Percentiles rank a stretch among this genome's conserved stretches.
These are phyloP conservation scores for Artemia sp. DNA, from an alignment of 2,888 invertebrate species.

Conservation along the genomic window DNA sequence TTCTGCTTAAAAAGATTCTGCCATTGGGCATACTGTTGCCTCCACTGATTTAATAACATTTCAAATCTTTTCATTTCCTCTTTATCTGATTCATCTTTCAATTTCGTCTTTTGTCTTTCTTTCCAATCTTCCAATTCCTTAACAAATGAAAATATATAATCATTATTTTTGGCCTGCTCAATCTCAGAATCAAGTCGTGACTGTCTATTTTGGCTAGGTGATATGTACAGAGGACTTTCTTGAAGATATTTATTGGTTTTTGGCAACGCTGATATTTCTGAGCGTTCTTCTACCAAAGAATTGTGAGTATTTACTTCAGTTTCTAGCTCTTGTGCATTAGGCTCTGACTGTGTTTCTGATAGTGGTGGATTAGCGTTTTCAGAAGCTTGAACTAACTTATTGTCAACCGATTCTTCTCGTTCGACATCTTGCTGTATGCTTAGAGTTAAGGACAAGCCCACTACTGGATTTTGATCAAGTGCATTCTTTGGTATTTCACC, in stretches of 20 bases:
- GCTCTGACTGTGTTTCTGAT: no score
- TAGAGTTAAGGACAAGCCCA: constrained; percentile 5
- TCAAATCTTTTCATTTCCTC: constrained; percentile 1
- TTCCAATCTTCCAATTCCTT: constrained; percentile 6
- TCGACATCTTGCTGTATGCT: not conserved
- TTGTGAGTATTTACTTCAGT: no score
- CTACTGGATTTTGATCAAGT: not conserved
- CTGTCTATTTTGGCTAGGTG: not conserved
- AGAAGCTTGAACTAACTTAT: no score
- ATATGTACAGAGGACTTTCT: not conserved
- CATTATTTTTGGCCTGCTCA: not conserved
- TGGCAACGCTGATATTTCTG: not conserved
- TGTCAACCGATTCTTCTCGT: no score
- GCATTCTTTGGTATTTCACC: not conserved
- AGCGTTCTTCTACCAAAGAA: no score
- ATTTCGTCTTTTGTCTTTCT: not conserved
- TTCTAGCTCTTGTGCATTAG: no score
- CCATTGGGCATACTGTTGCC: not conserved
- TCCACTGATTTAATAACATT: constrained; percentile 4
- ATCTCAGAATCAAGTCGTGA: not conserved
- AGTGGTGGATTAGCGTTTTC: no score
- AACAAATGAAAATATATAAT: not conserved
- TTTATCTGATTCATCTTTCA: not conserved
- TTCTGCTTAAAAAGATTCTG: not conserved
- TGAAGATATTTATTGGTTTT: not conserved